Evolutionary conservation across 2,113 vertebrate species (phyloP).

Genomic region (Oncorhynchus nerka): DNA sequence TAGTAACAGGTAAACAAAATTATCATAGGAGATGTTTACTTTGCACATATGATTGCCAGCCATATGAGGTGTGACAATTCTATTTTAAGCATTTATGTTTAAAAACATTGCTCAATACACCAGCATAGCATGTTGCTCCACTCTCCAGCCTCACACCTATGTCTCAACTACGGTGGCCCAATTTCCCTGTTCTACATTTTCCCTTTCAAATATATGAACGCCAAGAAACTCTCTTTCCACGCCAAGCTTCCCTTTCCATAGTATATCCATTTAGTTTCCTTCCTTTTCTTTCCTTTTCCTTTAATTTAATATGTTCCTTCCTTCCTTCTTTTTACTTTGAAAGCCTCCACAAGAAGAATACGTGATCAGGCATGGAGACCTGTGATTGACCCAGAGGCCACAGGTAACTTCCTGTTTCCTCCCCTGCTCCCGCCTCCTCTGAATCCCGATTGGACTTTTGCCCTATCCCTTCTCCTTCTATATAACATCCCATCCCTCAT

Average conservation of each 20-base stretch:
- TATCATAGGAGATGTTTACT: no score
- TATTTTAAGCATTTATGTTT: neutral
- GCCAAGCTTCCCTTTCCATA: constrained; percentile 11
- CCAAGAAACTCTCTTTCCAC: neutral
- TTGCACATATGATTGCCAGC: no score
- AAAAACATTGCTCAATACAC: constrained; percentile 2
- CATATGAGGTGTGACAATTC: neutral
- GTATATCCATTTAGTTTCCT: neutral
- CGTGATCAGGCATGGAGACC: constrained; percentile 70
- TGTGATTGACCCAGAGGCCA: constrained; percentile 40
- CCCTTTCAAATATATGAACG: neutral
- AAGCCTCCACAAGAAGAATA: constrained; percentile 45
- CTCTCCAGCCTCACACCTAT: neutral
- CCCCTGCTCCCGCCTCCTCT: neutral
- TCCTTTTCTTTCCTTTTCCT: neutral
- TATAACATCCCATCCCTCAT: constrained; percentile 2
- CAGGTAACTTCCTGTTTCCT: constrained; percentile 58
- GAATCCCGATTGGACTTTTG: neutral
- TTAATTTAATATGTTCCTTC: neutral
- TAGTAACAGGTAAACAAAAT: no score
- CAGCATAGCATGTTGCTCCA: neutral
- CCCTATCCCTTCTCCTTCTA: neutral
- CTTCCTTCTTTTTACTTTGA: neutral
- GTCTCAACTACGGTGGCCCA: neutral
- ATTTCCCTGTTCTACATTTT: neutral